A percentile compares a stretch with the other conserved stretches of the same genome.
These are phyloP conservation scores for Xestoiulus laeticollis DNA, from an alignment of 2,888 invertebrate species.

Conservation along the genomic window DNA sequence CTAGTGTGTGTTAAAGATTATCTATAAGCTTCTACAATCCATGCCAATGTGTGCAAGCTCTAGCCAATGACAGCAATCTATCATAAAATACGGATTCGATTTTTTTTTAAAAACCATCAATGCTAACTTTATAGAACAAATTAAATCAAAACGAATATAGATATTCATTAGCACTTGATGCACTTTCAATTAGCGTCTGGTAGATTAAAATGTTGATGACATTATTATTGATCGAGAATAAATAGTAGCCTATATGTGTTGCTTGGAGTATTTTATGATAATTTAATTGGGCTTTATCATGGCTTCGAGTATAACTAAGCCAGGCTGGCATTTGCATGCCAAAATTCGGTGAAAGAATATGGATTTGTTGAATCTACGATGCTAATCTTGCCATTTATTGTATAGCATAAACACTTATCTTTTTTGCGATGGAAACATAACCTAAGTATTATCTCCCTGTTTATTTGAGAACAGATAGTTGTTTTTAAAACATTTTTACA, in stretches of 20 bases:
- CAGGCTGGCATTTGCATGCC: too few relatives aligned
- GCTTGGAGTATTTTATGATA: neutral
- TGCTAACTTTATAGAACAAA: too few relatives aligned
- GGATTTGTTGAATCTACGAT: neutral
- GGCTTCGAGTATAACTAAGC: too few relatives aligned
- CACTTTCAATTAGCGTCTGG: neutral
- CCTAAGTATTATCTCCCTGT: neutral
- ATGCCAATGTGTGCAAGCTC: too few relatives aligned
- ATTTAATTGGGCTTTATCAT: neutral
- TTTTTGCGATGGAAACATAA: neutral
- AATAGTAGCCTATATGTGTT: neutral
- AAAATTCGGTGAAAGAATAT: too few relatives aligned
- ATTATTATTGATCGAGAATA: slow-evolving; percentile 11
- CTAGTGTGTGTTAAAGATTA: too few relatives aligned
- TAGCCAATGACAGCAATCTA: too few relatives aligned
- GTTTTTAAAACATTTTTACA: neutral
- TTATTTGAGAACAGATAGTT: neutral
- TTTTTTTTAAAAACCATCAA: too few relatives aligned
- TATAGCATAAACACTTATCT: neutral
- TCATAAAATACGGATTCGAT: neutral
- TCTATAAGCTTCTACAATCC: too few relatives aligned
- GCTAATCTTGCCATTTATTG: too few relatives aligned
- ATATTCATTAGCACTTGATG: neutral
- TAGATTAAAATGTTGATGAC: neutral
- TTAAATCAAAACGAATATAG: neutral